Evolutionary conservation across 2,797 vertebrate species (phyloP), one percentile per base, ranked within the genome.

Genomic region (Sternotherus odoratus): DNA sequence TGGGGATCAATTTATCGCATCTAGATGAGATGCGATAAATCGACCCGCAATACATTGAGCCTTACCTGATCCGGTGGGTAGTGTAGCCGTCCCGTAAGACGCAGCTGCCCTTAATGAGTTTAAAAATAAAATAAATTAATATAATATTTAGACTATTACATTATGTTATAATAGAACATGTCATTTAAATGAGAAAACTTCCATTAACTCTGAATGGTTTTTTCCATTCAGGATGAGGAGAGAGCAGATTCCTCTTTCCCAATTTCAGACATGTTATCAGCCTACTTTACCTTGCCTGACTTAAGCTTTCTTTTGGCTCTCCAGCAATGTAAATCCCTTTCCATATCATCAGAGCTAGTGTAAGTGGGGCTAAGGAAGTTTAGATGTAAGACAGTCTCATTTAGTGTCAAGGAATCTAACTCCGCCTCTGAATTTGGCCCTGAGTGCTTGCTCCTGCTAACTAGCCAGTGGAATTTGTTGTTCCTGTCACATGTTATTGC

Each of bases 401-500:
- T 54, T 8, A 87, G 91, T 63, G 50, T 77, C 83, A 82, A 33
- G 75, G 87, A 86, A 93, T 83, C 30, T 88, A 87, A 90, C 85
- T 66, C 90, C 89, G 83, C 30, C 85, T 91, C 81, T 95, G 69
- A 1, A 94, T 96, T 95, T 93, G 93, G 92, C 57, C 94, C 72
- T n/a, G 63, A 86, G 88, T 77, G 63, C 51, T 86, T 93, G 63
- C 72, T 94, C 81, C 91, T 96, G 95, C 85, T 85, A 94, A 95
- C 80, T 77, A 83, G 92, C 87, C 89, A 92, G 77, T 95, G 82
- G 95, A 86, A 96, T 94, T 0, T 43, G 78, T 90, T 95, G 23
- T 53, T 4, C 23, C 53, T 53, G 96, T 91, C 95, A 95, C 95
- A 96, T 93, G 88, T 94, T 96, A 82, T 91, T 90, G 95, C 95